These are phyloP conservation scores for Gymnoscopelus microlampas DNA, from an alignment of 2,797 vertebrate species.

Conservation along the genomic window DNA sequence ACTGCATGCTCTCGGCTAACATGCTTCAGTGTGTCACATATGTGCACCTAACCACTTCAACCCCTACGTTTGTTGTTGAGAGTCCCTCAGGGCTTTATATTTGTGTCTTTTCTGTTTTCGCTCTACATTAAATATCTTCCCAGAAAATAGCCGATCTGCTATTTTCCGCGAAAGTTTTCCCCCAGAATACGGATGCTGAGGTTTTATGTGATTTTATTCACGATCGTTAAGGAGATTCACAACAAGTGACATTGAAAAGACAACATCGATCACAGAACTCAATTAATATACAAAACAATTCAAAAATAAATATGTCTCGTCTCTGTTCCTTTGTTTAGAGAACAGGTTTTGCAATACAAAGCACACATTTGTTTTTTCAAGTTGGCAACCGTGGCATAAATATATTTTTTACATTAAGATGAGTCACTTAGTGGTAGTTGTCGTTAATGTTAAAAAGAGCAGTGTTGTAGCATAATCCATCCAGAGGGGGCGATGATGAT, in stretches of 20 bases:
- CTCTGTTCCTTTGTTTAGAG: slow-evolving; percentile 8
- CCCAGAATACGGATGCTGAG: too few species aligned
- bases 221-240: too few species aligned
- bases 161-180: too few species aligned
- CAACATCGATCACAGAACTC: slow-evolving; percentile 42
- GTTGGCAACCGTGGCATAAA: slow-evolving; percentile 43
- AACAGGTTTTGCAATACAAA: slow-evolving; percentile 40
- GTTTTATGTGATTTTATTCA: too few species aligned
- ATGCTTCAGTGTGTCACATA: slow-evolving; percentile 56
- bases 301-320: slow-evolving; percentile 62
- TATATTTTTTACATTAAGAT: slow-evolving; percentile 42
- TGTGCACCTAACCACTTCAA: slow-evolving; percentile 45
- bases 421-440: slow-evolving; percentile 16
- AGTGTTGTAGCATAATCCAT: slow-evolving; percentile 55
- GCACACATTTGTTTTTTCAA: slow-evolving; percentile 37
- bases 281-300: slow-evolving; percentile 54
- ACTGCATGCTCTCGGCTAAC: slow-evolving; percentile 68
- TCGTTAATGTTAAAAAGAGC: slow-evolving; percentile 27
- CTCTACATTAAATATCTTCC: too few species aligned
- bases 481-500: slow-evolving; percentile 46
- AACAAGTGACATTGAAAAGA: slow-evolving; percentile 51
- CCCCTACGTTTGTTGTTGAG: neutral
- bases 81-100: slow-evolving; percentile 1
- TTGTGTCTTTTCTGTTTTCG: too few species aligned
- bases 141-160: too few species aligned